Conservation (phyloP, 2,113 vertebrate genomes). For the Ardeotis arabs region DNA sequence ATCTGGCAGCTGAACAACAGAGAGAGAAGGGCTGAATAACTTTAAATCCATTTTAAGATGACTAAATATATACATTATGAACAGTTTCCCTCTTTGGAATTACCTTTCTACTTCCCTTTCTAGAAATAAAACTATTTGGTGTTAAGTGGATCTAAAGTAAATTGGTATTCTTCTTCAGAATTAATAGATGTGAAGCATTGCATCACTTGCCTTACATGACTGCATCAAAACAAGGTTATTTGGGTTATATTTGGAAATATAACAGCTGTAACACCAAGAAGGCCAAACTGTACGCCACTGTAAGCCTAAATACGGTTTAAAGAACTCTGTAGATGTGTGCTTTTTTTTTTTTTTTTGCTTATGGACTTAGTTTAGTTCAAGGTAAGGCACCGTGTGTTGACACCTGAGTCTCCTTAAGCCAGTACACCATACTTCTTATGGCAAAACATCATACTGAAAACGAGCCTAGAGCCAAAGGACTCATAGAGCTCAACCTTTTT, state of each 20-base stretch:
- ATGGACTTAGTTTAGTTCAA: not conserved
- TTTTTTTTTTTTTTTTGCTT: not conserved
- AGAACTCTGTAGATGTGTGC: not conserved
- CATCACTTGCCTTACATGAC: slow-evolving; percentile 31
- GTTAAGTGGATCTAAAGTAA: slow-evolving; percentile 40
- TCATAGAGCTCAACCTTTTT: not conserved
- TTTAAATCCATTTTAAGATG: not conserved
- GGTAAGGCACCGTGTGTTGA: not conserved
- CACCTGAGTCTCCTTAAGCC: not conserved
- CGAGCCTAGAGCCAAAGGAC: not conserved
- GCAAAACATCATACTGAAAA: not conserved
- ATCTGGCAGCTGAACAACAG: not conserved
- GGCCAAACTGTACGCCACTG: not conserved
- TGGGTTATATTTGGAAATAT: not conserved
- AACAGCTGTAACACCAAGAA: not conserved
- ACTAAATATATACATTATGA: not conserved
- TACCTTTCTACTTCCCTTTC: not conserved
- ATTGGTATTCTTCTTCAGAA: slow-evolving; percentile 52
- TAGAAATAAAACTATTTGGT: not conserved
- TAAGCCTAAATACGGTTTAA: not conserved
- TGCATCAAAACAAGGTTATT: not conserved
- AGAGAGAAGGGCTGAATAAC: not conserved
- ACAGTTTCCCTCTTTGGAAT: not conserved
- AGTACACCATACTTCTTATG: not conserved
- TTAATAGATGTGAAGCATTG: slow-evolving; percentile 36